Evolutionary conservation across 2,888 invertebrate genomes (phyloP), one percentile per base, ranked within the genome.

Genomic region (Crocallis elinguaria): DNA sequence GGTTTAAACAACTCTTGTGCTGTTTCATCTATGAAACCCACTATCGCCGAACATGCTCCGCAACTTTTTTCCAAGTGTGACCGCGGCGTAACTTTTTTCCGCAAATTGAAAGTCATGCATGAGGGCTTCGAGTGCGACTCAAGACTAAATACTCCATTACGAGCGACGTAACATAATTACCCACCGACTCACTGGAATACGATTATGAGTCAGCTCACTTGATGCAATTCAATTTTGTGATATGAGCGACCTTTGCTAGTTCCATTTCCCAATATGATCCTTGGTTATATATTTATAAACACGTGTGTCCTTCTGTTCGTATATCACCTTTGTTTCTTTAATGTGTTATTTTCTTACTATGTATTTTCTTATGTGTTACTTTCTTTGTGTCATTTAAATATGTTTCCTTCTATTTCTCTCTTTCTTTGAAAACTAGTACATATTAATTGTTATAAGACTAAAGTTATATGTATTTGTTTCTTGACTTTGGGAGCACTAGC

Each of bases 81-180:
- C 11, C 6, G 8, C 21, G 21, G 7, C 61, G 61, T 67, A 67
- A 54, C 49, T 80, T 78, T 67, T 75, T 77, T 66, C 64, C 61
- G 73, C 75, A 82, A 84, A 84, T 83, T 84, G 78, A 82, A 86
- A 84, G 81, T 83, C 80, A 83, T 80, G 80, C 76, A 75, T 73
- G 77, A 67, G 67, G 62, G 69, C 65, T 69, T 69, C 60, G 69
- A 71, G 67, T 69, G 69, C 69, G 62, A 71, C 60, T 70, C 55
- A 69, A 67, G 63, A 65, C 66, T 68, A 56, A 51, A 49, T 51
- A 55, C 54, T 55, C 49, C 44, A 55, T 55, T 49, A 45, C 44
- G 39, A 29, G 21, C 32, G 33, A 27, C 49, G 49, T 42, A 42
- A 49, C 41, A 55, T 49, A 55, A 55, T 55, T 55, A 55, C 49